Conservation (phyloP, 1,140 invertebrate species). For the Orchestia grillus region DNA sequence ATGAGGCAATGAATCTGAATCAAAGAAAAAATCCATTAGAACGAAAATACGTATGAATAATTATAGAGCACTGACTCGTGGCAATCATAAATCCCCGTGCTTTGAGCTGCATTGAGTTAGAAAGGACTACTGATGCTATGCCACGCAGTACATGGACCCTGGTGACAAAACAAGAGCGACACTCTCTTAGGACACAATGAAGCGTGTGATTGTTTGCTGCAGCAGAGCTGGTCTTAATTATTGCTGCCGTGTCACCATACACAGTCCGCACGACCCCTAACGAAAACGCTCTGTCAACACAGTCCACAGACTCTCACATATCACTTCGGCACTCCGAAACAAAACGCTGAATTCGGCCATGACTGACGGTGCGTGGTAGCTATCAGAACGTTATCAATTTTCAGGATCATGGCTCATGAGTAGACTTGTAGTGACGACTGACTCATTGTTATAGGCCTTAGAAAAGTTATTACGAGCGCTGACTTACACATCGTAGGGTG, state of each 20-base stretch:
- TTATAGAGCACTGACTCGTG: too few relatives aligned
- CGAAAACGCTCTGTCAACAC: neutral
- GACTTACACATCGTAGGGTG: neutral
- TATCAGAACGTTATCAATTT: neutral
- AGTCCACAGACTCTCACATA: neutral
- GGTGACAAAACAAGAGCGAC: neutral
- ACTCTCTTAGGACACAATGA: neutral
- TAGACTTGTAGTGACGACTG: neutral
- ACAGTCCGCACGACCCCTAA: too few relatives aligned
- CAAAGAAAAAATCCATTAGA: too few relatives aligned
- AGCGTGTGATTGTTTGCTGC: too few relatives aligned
- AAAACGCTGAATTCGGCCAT: neutral
- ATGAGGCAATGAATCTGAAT: too few relatives aligned
- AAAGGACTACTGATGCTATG: too few relatives aligned
- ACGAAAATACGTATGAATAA: too few relatives aligned
- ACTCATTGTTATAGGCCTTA: neutral
- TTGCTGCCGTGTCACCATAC: too few relatives aligned
- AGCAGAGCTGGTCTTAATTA: neutral
- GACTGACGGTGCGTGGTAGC: neutral
- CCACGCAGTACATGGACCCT: too few relatives aligned
- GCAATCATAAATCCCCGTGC: too few relatives aligned
- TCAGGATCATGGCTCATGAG: neutral
- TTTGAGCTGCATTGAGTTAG: too few relatives aligned
- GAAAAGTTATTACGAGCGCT: too few relatives aligned
- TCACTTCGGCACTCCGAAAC: neutral